Conservation (phyloP, 35 echinoderm and acorn worm species). For the Heliocidaris tuberculata region DNA sequence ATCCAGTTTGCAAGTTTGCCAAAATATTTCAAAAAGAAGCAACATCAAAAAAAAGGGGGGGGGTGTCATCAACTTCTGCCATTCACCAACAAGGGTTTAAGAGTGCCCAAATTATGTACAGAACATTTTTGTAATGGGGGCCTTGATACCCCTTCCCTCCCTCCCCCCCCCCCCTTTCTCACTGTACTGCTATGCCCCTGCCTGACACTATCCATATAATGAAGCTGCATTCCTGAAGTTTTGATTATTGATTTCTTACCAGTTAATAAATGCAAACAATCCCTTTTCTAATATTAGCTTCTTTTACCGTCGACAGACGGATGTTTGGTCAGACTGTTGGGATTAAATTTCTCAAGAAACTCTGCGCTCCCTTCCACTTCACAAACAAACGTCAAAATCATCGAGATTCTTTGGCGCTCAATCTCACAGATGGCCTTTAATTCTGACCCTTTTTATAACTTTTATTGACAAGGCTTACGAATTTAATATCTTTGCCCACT, state of each 20-base stretch:
- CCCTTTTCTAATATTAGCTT: not conserved
- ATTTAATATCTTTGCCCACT: not conserved
- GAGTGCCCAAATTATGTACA: not conserved
- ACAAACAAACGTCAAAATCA: not conserved
- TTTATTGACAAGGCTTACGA: not conserved
- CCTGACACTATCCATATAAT: not conserved
- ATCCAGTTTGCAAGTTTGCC: too few species aligned
- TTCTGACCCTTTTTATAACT: not conserved
- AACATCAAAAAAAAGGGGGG: too few species aligned
- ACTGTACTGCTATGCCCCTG: not conserved
- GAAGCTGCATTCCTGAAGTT: not conserved
- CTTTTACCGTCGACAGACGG: not conserved
- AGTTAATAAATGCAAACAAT: not conserved
- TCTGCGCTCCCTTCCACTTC: not conserved
- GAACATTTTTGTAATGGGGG: not conserved
- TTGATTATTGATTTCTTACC: not conserved
- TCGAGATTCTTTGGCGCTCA: not conserved
- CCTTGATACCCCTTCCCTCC: not conserved
- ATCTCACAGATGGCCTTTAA: not conserved
- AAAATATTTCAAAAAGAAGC: too few species aligned
- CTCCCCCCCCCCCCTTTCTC: too few species aligned
- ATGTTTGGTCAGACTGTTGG: not conserved
- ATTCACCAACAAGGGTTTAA: too few species aligned
- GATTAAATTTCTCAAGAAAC: not conserved
- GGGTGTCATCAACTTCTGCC: too few species aligned